phyloP scores from a whole-genome alignment of 2,113 vertebrate species.

The Hippocampus mohnikei region DNA sequence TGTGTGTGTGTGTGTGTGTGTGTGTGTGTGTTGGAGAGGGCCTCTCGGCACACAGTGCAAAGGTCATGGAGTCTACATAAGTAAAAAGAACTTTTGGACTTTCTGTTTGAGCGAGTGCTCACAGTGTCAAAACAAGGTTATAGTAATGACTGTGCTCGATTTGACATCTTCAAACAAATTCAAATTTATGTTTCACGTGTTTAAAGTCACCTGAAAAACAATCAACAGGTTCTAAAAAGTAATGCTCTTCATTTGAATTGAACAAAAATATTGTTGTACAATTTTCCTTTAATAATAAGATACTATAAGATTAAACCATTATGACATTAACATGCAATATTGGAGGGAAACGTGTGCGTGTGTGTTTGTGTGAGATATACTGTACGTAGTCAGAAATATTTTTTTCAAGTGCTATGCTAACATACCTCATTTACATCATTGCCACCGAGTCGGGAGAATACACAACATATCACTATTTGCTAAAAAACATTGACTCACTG shows the following conservation, averaged over 20 bases:
- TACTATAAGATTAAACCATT: too few relatives aligned
- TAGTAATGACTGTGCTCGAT: not conserved
- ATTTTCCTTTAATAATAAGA: too few relatives aligned
- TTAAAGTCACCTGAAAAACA: too few relatives aligned
- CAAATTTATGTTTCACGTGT: not conserved
- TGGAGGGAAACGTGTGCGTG: not conserved
- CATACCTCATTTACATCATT: not conserved
- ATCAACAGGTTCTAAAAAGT: too few relatives aligned
- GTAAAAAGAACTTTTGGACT: not conserved
- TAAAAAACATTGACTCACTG: not conserved
- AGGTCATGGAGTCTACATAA: not conserved
- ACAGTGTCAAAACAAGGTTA: not conserved
- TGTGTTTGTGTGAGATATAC: not conserved
- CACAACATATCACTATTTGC: not conserved
- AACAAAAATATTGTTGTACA: too few relatives aligned
- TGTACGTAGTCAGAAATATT: not conserved
- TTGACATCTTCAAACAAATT: not conserved
- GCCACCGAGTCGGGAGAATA: not conserved
- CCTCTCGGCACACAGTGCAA: not conserved
- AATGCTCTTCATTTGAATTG: too few relatives aligned
- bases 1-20: not conserved
- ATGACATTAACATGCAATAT: not conserved
- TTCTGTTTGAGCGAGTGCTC: not conserved
- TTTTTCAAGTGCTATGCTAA: not conserved
- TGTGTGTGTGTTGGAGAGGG: not conserved